Percentiles rank a stretch among this genome's conserved stretches.
Conservation (phyloP, 2,797 vertebrate genomes). For the Leptodactylus fallax region DNA sequence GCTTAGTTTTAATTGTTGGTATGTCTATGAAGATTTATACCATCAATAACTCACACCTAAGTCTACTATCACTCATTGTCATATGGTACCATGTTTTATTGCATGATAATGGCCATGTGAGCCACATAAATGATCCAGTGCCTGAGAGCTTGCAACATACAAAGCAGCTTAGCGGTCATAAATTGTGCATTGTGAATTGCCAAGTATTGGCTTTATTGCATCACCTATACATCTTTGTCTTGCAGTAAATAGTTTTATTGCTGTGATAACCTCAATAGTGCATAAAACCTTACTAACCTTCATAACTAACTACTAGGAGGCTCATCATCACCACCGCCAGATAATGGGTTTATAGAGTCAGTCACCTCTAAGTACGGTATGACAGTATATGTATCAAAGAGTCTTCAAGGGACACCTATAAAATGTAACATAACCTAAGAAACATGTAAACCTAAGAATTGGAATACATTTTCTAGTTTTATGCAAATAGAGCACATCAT, state of each 20-base stretch:
- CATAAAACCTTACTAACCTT: background rate
- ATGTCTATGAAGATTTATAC: background rate
- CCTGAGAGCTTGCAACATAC: conserved; percentile 47
- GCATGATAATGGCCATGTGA: background rate
- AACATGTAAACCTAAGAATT: too few relatives aligned
- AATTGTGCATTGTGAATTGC: background rate
- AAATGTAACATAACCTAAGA: background rate
- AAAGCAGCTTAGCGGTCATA: background rate
- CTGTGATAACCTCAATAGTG: background rate
- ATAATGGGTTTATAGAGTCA: too few relatives aligned
- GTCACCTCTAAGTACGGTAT: too few relatives aligned
- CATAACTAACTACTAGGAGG: background rate
- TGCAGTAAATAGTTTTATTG: background rate
- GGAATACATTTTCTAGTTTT: too few relatives aligned
- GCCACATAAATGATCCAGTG: conserved; percentile 36
- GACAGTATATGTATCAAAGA: background rate
- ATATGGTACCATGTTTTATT: conserved; percentile 14
- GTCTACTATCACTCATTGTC: background rate
- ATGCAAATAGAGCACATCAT: too few relatives aligned
- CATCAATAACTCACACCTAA: background rate
- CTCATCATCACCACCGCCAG: background rate
- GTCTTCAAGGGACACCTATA: background rate
- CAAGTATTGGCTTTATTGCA: too few relatives aligned
- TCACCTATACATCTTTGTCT: background rate
- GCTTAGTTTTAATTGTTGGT: background rate